Evolutionary conservation across 2,888 invertebrate genomes (phyloP).

Genomic region (Hydroisotoma schaefferi): DNA sequence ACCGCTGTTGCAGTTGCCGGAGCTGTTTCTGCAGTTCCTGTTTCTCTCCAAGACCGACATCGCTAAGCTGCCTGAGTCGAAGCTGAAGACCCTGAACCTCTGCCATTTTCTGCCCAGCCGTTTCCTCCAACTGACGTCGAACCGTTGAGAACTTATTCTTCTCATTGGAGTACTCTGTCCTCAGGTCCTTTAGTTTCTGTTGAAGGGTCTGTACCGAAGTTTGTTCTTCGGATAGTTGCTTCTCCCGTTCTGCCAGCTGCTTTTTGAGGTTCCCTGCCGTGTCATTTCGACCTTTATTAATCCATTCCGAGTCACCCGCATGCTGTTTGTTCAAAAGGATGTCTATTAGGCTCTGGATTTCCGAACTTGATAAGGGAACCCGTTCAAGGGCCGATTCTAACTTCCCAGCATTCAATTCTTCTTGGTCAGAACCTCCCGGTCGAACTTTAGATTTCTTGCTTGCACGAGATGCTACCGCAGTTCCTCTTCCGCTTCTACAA

Average conservation of each 20-base stretch:
- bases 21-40: constrained; percentile 62
- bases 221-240: constrained; percentile 68
- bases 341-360: constrained; percentile 85
- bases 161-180: constrained; percentile 66
- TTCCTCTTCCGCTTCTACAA: too few species aligned
- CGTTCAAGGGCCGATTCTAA: constrained; percentile 71
- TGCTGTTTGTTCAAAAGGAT: constrained; percentile 83
- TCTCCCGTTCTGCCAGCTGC: constrained; percentile 82
- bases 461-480: too few species aligned
- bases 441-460: background rate
- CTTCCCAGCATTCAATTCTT: constrained; percentile 63
- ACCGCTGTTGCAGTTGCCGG: constrained; percentile 53
- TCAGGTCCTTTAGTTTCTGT: constrained; percentile 73
- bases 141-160: constrained; percentile 59
- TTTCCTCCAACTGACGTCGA: constrained; percentile 61
- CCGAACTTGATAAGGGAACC: constrained; percentile 76
- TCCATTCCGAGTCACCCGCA: constrained; percentile 79
- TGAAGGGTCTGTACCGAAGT: constrained; percentile 72
- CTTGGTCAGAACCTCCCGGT: constrained; percentile 48
- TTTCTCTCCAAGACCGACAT: constrained; percentile 60
- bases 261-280: constrained; percentile 74
- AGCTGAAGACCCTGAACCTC: constrained; percentile 64
- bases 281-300: constrained; percentile 62
- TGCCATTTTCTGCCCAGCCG: constrained; percentile 57
- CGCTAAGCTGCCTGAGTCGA: constrained; percentile 60